phyloP scores from a whole-genome alignment of 64 coral and sea anemone species.

The Stichodactyla helianthus region DNA sequence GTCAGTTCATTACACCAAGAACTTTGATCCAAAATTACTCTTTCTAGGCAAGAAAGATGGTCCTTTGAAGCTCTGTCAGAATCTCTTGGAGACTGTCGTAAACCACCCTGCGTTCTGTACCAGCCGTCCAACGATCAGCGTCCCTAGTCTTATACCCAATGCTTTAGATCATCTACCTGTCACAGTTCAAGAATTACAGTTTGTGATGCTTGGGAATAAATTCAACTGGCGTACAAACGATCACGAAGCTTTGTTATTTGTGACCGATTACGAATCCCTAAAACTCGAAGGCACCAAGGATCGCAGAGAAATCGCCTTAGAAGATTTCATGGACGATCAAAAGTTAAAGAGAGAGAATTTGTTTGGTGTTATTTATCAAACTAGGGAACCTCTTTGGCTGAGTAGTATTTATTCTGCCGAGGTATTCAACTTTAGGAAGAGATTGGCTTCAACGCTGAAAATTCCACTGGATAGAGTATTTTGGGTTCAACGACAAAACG shows the following conservation, averaged over 20 bases:
- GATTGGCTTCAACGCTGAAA: slow-evolving; percentile 44
- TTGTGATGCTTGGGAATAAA: slow-evolving; percentile 79
- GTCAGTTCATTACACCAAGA: slow-evolving; percentile 3
- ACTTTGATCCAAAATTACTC: slow-evolving; percentile 78
- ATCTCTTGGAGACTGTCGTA: slow-evolving; percentile 59
- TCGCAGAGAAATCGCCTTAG: slow-evolving; percentile 59
- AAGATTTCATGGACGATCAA: slow-evolving; percentile 49
- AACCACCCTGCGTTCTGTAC: slow-evolving; percentile 53
- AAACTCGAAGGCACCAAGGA: slow-evolving; percentile 57
- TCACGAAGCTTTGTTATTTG: slow-evolving; percentile 60
- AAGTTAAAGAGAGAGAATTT: slow-evolving; percentile 47
- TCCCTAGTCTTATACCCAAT: slow-evolving; percentile 65
- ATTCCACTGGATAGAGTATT: slow-evolving; percentile 37
- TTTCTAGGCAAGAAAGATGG: slow-evolving; percentile 62
- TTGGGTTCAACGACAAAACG: slow-evolving; percentile 54
- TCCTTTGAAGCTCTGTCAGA: slow-evolving; percentile 73
- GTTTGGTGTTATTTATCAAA: slow-evolving; percentile 68
- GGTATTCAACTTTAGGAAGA: slow-evolving; percentile 84
- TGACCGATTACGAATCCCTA: slow-evolving; percentile 73
- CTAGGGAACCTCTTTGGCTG: slow-evolving; percentile 64
- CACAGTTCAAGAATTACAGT: slow-evolving; percentile 49
- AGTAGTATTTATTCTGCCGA: slow-evolving; percentile 75
- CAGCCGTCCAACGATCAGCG: slow-evolving; percentile 56
- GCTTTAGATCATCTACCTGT: slow-evolving; percentile 55
- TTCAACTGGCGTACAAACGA: slow-evolving; percentile 77